Percentiles rank a stretch among this genome's conserved stretches.
phyloP scores from a whole-genome alignment of 2,113 vertebrate genomes.

The Opisthocomus hoazin region DNA sequence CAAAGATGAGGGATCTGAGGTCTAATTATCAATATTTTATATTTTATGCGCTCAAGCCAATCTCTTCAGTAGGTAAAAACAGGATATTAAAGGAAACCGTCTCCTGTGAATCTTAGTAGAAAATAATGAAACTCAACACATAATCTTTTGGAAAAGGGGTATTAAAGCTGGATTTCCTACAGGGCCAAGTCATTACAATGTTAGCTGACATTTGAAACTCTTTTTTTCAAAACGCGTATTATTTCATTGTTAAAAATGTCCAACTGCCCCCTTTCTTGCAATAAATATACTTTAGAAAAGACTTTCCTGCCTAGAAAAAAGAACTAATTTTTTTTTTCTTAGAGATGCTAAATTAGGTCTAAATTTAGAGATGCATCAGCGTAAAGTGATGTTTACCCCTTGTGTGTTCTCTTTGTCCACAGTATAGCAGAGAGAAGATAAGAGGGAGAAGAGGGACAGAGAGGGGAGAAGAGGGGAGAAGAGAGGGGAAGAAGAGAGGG shows the following conservation, averaged over 20 bases:
- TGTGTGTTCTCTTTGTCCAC: too few species aligned
- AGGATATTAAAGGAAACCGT: slow-evolving; percentile 8
- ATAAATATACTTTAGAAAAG: background rate
- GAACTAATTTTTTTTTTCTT: background rate
- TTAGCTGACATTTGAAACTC: background rate
- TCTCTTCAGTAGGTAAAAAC: background rate
- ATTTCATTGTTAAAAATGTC: background rate
- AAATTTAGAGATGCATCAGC: background rate
- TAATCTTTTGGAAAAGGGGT: background rate
- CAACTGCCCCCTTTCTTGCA: background rate
- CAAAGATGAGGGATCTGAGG: background rate
- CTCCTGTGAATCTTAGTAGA: background rate
- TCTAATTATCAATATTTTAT: background rate
- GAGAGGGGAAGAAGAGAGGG: background rate
- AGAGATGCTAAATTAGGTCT: background rate
- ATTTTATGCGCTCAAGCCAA: background rate
- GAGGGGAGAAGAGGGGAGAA: background rate
- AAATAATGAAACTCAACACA: slow-evolving; percentile 3
- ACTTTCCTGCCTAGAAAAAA: background rate
- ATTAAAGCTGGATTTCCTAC: slow-evolving; percentile 1
- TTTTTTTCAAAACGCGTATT: background rate
- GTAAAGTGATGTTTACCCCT: background rate
- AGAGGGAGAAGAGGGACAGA: too few species aligned
- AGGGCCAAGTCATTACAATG: background rate
- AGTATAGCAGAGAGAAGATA: too few species aligned